These are phyloP conservation scores for Sorex araneus DNA, from an alignment of 2,113 vertebrate genomes.

Conservation along the genomic window DNA sequence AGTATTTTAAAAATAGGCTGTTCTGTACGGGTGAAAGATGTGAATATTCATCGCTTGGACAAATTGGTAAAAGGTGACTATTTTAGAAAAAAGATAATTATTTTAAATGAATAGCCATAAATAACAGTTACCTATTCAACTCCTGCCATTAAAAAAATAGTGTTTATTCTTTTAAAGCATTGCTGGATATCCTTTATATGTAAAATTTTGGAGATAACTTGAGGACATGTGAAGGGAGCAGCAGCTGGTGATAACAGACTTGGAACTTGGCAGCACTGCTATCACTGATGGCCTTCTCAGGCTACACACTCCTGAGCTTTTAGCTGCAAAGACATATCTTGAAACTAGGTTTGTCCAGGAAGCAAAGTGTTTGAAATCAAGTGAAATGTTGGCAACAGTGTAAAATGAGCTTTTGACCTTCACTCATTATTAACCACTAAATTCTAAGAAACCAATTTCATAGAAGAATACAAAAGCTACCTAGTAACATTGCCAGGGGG, in stretches of 20 bases:
- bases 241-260: background rate
- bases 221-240: background rate
- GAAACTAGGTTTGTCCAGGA: background rate
- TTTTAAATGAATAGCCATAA: background rate
- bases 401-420: slow-evolving; percentile 49
- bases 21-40: background rate
- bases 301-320: background rate
- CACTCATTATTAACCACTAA: background rate
- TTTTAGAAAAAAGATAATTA: background rate
- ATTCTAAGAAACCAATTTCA: slow-evolving; percentile 52
- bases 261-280: background rate
- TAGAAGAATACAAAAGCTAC: slow-evolving; percentile 2
- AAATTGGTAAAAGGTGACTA: slow-evolving; percentile 37
- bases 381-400: slow-evolving; percentile 20
- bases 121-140: background rate
- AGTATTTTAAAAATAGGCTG: background rate
- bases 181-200: slow-evolving; percentile 33
- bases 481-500: background rate
- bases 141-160: no score
- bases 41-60: slow-evolving; percentile 15
- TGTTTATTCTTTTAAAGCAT: background rate
- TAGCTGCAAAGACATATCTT: background rate
- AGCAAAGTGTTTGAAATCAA: slow-evolving; percentile 39
- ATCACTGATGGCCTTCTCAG: background rate
- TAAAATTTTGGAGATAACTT: slow-evolving; percentile 11